Evolutionary conservation across 2,797 vertebrate species (phyloP).

Genomic region (Gallinago nigripennis): DNA sequence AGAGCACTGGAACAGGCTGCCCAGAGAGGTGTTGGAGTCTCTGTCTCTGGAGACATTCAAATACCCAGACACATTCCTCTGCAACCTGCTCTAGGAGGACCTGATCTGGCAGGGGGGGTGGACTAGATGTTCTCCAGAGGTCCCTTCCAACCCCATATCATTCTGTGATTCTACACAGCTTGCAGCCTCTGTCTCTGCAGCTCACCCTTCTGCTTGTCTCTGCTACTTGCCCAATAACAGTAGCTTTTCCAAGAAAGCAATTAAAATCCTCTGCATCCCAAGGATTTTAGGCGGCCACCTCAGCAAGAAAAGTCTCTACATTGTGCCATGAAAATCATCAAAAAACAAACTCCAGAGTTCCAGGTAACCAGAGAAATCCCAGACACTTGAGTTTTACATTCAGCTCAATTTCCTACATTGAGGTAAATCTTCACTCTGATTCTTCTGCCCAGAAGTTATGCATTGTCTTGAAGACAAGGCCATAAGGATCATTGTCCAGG

Average conservation of each 20-base stretch:
- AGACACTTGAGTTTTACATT: not conserved
- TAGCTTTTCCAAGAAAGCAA: not conserved
- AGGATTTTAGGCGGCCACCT: not conserved
- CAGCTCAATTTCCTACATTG: not conserved
- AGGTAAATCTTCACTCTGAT: not conserved
- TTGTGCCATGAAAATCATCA: not conserved
- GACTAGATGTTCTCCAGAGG: too few species aligned
- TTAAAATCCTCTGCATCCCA: not conserved
- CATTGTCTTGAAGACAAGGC: not conserved
- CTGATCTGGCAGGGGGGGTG: too few species aligned
- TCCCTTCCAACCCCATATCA: too few species aligned
- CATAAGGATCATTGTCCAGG: not conserved
- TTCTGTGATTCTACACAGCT: not conserved
- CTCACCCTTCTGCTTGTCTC: not conserved
- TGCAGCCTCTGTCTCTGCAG: not conserved
- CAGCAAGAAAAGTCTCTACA: not conserved
- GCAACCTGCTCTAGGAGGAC: too few species aligned
- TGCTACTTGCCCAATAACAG: not conserved
- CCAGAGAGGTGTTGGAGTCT: too few species aligned
- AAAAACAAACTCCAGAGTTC: not conserved
- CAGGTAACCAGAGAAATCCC: not conserved
- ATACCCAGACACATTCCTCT: too few species aligned
- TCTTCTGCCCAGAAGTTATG: not conserved
- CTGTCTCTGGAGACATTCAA: too few species aligned
- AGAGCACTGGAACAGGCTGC: too few species aligned